Conservation (phyloP, 2,113 vertebrate species). For the Chascanopsetta lugubris region DNA sequence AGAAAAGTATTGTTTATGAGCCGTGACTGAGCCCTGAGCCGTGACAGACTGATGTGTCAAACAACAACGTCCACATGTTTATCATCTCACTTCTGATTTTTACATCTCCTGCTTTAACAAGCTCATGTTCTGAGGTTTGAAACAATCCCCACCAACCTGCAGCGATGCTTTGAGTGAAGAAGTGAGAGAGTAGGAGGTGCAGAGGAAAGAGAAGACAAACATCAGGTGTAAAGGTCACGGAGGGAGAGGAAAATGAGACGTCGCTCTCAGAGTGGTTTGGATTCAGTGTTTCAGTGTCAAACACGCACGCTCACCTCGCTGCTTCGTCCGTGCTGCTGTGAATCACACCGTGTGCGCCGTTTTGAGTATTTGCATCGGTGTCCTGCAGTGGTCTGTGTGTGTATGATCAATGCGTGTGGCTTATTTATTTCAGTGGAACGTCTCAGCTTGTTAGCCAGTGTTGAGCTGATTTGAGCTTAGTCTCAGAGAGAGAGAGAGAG, state of each 20-base stretch:
- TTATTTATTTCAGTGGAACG: constrained; percentile 40
- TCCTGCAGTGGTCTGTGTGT: constrained; percentile 27
- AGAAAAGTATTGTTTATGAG: neutral
- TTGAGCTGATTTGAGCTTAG: constrained; percentile 29
- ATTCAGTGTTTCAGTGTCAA: constrained; percentile 18
- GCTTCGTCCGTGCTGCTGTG: constrained; percentile 4
- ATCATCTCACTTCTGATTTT: constrained; percentile 16
- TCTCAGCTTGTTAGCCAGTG: constrained; percentile 26
- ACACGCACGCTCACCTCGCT: neutral
- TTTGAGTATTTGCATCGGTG: constrained; percentile 30
- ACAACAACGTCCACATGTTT: constrained; percentile 12
- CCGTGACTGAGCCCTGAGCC: too few species aligned
- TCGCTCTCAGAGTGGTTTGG: neutral
- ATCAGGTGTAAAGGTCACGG: neutral
- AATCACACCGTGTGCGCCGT: constrained; percentile 13
- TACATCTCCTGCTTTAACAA: too few species aligned
- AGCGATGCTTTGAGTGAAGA: constrained; percentile 9
- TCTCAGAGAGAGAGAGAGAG: constrained; percentile 13
- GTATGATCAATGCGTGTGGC: constrained; percentile 42
- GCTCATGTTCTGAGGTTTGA: constrained; percentile 2
- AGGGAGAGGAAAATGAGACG: neutral
- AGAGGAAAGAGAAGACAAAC: constrained; percentile 5
- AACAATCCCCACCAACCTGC: neutral
- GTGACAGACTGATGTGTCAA: constrained; percentile 8
- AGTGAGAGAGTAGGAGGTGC: constrained; percentile 9